These are phyloP conservation scores for Brevimyrus niger DNA, from an alignment of 2,113 vertebrate genomes.

Conservation along the genomic window DNA sequence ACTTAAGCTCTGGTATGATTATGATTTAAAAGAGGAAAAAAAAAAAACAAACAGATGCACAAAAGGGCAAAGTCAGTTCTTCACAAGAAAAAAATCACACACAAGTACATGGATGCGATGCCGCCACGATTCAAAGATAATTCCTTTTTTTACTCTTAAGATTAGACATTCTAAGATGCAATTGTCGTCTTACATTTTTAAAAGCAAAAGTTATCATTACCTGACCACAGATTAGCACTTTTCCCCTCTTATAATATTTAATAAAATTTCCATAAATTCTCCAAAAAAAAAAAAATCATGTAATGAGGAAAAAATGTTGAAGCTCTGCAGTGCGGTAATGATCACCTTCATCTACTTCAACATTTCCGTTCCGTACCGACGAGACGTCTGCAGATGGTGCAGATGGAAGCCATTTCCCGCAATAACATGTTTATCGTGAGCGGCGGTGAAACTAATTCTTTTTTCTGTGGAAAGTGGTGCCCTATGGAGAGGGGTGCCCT, in stretches of 20 bases:
- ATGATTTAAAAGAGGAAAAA: not conserved
- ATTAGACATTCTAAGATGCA: not conserved
- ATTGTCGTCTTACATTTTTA: not conserved
- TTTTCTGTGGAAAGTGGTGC: not conserved
- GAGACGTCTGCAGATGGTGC: not conserved
- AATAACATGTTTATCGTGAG: not conserved
- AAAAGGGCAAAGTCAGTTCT: not conserved
- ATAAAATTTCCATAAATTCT: not conserved
- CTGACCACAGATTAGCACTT: not conserved
- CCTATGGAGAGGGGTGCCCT: slow-evolving; percentile 15
- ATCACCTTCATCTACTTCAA: not conserved
- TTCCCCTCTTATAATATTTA: not conserved
- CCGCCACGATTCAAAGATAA: not conserved
- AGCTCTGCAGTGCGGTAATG: not conserved
- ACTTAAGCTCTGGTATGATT: not conserved
- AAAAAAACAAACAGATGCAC: not conserved
- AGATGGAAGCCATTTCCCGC: slow-evolving; percentile 5
- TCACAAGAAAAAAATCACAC: slow-evolving; percentile 7
- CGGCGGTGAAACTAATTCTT: not conserved
- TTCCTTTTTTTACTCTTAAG: not conserved
- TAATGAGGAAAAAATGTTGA: not conserved
- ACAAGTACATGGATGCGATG: not conserved
- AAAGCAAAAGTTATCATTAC: not conserved
- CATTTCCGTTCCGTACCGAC: not conserved
- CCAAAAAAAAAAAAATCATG: not conserved